Evolutionary conservation across 2,113 vertebrate species (phyloP).

Genomic region (Planiliza haematocheilus): DNA sequence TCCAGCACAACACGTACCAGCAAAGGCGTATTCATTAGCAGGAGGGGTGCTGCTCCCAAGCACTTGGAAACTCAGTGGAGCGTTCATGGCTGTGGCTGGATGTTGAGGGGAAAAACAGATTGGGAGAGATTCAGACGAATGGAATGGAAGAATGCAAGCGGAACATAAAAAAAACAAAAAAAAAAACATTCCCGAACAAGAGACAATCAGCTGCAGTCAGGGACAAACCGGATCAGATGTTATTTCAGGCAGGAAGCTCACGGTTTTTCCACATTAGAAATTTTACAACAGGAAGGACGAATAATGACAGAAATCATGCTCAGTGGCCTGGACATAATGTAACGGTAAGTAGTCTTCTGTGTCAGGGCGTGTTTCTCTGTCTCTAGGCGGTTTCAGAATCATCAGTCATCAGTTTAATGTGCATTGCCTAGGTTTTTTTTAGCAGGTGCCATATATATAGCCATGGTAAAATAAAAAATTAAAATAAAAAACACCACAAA

Average conservation of each 20-base stretch:
- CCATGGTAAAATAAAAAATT: not conserved
- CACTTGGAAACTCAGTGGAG: slow-evolving; percentile 62
- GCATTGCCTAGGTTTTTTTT: not conserved
- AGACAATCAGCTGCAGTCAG: slow-evolving; percentile 59
- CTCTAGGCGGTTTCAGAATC: not conserved
- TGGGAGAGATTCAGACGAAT: slow-evolving; percentile 44
- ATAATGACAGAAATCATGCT: slow-evolving; percentile 65
- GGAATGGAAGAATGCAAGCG: slow-evolving; percentile 57
- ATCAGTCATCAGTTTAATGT: slow-evolving; percentile 16
- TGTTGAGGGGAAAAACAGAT: slow-evolving; percentile 68
- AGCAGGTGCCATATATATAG: slow-evolving; percentile 2
- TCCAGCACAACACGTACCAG: slow-evolving; percentile 34
- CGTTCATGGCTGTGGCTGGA: slow-evolving; percentile 36
- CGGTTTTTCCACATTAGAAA: slow-evolving; percentile 58
- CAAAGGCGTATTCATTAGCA: slow-evolving; percentile 60
- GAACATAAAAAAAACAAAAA: slow-evolving; percentile 60
- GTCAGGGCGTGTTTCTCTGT: slow-evolving; percentile 35
- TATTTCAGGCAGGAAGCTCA: slow-evolving; percentile 51
- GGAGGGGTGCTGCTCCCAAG: slow-evolving; percentile 45
- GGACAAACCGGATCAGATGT: slow-evolving; percentile 55
- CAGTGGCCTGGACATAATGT: slow-evolving; percentile 53
- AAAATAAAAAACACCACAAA: not conserved
- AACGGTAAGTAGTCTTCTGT: slow-evolving; percentile 44
- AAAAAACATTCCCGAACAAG: slow-evolving; percentile 28
- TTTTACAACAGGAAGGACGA: slow-evolving; percentile 52